Evolutionary conservation across 1,140 invertebrate species (phyloP), one percentile per base, ranked within the genome.

Genomic region (Varroa destructor): DNA sequence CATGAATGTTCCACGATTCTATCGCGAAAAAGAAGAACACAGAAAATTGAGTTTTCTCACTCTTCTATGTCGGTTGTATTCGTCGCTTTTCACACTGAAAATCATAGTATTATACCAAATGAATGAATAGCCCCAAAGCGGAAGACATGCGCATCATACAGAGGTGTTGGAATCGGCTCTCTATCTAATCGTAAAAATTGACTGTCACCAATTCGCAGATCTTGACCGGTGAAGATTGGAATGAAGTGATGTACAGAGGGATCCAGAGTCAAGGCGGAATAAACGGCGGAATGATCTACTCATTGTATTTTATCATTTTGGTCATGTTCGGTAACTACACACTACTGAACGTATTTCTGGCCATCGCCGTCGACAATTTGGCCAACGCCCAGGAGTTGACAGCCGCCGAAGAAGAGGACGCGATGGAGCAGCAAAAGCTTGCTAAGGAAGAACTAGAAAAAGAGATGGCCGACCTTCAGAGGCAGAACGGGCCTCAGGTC

Each of bases 251-350:
- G 83, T 84, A 84, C 75, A 77, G 81, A 73, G 84, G 83, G 37
- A 84, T 84, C 71, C 75, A 80, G 73, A 79, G 83, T 6, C 75
- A 79, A 72, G 82, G 83, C n/a, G 83, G 83, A 3, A 79, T 82
- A n/a, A 57, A 74, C 25, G 76, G 77, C 42, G 84, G 84, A 61
- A 83, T 83, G 80, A 74, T 81, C 10, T 83, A 82, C 73, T 82
- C 79, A 70, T 76, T 82, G n/a, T 84, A 84, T 74, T 84, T 85
- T 74, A 82, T 84, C 73, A 78, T 85, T 40, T 77, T 84, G 14
- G 82, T 84, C 70, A 78, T 84, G 37, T 84, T 84, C 79, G 84
- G 84, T 71, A 85, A 85, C 79, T 84, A 84, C 74, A 84, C 84
- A 54, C 77, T 84, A 73, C 79, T 85, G 67, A 84, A 85, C 78